A percentile compares a stretch with the other conserved stretches of the same genome.
Evolutionary conservation across 2,797 vertebrate species (phyloP).

Genomic region (Myripristis murdjan): DNA sequence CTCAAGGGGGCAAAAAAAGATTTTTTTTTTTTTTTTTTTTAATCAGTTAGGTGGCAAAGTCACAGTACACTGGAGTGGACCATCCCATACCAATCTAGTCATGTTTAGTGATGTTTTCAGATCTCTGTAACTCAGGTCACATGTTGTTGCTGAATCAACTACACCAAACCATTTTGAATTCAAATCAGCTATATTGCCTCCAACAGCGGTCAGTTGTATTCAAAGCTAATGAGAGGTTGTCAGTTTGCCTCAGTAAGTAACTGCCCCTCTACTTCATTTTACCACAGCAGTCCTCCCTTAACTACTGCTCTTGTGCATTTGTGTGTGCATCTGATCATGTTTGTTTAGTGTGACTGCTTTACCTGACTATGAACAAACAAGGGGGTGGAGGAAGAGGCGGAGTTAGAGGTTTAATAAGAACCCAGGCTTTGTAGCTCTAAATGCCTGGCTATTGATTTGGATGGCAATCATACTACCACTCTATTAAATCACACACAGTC

Average conservation of each 20-base stretch:
- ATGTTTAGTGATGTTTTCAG: slow-evolving; percentile 13
- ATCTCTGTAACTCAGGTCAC: slow-evolving; percentile 21
- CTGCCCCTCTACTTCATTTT: slow-evolving; percentile 28
- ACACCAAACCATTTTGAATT: slow-evolving; percentile 34
- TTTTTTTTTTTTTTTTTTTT: too few species aligned
- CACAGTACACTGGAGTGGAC: neutral
- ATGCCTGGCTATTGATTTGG: slow-evolving; percentile 75
- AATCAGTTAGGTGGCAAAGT: neutral
- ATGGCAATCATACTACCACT: slow-evolving; percentile 71
- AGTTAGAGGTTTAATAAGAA: slow-evolving; percentile 63
- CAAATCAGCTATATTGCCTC: slow-evolving; percentile 25
- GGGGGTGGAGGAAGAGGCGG: slow-evolving; percentile 31
- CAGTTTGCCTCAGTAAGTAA: slow-evolving; percentile 22
- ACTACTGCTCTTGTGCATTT: slow-evolving; percentile 1
- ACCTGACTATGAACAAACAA: slow-evolving; percentile 36
- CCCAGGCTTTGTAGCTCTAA: slow-evolving; percentile 57
- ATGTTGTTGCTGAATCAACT: slow-evolving; percentile 16
- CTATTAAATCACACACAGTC: slow-evolving; percentile 72
- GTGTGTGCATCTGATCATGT: slow-evolving; percentile 24
- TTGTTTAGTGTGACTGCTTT: slow-evolving; percentile 39
- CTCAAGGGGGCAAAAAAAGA: too few species aligned
- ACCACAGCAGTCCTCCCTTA: neutral
- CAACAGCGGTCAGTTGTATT: slow-evolving; percentile 35
- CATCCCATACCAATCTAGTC: slow-evolving; percentile 5
- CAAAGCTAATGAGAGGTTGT: slow-evolving; percentile 41